Evolutionary conservation across 1,140 invertebrate genomes (phyloP).

Genomic region (Arion vulgaris): DNA sequence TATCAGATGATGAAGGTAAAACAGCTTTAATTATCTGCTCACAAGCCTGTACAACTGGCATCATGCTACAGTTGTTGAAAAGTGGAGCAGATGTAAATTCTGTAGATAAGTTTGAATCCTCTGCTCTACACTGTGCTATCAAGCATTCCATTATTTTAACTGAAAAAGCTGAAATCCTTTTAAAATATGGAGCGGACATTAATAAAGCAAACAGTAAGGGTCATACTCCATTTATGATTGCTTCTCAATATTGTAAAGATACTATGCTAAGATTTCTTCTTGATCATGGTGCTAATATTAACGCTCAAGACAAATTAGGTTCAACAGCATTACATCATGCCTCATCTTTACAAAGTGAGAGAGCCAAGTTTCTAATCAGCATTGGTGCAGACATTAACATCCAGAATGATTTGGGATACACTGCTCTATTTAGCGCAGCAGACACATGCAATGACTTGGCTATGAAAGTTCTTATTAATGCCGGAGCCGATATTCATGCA

Average conservation of each 20-base stretch:
- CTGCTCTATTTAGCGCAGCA: neutral
- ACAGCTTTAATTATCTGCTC: conserved; percentile 6
- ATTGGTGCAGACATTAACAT: conserved; percentile 10
- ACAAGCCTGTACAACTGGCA: neutral
- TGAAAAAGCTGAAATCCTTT: neutral
- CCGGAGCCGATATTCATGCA: neutral
- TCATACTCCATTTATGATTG: neutral
- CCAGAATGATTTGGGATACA: neutral
- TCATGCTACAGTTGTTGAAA: neutral
- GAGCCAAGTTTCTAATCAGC: neutral
- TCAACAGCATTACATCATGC: neutral
- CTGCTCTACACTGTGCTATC: neutral
- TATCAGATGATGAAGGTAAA: neutral
- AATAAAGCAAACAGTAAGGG: neutral
- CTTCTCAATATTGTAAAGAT: neutral
- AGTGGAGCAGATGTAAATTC: conserved; percentile 16
- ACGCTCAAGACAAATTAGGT: neutral
- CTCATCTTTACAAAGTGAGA: neutral
- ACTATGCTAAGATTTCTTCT: neutral
- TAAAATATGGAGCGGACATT: conserved; percentile 10
- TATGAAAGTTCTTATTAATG: neutral
- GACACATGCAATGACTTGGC: neutral
- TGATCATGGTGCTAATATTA: neutral
- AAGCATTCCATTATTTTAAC: neutral
- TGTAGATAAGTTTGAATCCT: neutral